Evolutionary conservation across 1,140 invertebrate genomes (phyloP).

Genomic region (Drosophila fuyamai): DNA sequence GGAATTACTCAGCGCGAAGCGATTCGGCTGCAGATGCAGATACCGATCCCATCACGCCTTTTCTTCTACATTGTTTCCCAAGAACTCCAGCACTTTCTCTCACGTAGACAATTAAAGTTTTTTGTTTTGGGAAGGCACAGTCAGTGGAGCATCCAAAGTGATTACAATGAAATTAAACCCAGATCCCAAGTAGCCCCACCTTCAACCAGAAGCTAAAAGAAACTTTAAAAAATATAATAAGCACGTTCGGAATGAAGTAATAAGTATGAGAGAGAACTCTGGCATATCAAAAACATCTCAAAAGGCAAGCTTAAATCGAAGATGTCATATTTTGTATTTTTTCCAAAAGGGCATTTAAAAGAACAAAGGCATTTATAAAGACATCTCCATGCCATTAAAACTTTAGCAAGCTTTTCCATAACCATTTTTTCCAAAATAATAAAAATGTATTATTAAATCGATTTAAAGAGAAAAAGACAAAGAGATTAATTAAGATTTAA

Average conservation of each 20-base stretch:
- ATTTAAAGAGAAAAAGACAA: too few relatives aligned
- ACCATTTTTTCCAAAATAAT: too few relatives aligned
- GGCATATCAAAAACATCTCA: background rate
- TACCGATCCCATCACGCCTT: constrained; percentile 21
- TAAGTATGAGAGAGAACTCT: background rate
- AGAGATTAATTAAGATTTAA: too few relatives aligned
- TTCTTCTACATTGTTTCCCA: constrained; percentile 46
- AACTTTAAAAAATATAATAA: constrained; percentile 19
- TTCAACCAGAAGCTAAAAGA: constrained; percentile 29
- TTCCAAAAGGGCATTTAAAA: too few relatives aligned
- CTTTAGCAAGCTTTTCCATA: too few relatives aligned
- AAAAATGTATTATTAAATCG: too few relatives aligned
- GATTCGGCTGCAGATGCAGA: constrained; percentile 30
- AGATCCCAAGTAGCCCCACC: constrained; percentile 7
- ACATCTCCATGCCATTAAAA: too few relatives aligned
- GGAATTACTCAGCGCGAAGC: constrained; percentile 34
- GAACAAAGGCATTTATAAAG: too few relatives aligned
- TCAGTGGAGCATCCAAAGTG: constrained; percentile 13
- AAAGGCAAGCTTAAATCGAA: too few relatives aligned
- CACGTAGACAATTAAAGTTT: constrained; percentile 74
- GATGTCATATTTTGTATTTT: too few relatives aligned
- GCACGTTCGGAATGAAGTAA: constrained; percentile 32
- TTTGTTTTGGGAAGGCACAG: constrained; percentile 42
- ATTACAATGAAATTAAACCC: constrained; percentile 41
- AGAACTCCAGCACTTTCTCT: constrained; percentile 78